A percentile compares a stretch with the other conserved stretches of the same genome.
Evolutionary conservation across 2,113 vertebrate species (phyloP).

Genomic region (Pyxicephalus adspersus): DNA sequence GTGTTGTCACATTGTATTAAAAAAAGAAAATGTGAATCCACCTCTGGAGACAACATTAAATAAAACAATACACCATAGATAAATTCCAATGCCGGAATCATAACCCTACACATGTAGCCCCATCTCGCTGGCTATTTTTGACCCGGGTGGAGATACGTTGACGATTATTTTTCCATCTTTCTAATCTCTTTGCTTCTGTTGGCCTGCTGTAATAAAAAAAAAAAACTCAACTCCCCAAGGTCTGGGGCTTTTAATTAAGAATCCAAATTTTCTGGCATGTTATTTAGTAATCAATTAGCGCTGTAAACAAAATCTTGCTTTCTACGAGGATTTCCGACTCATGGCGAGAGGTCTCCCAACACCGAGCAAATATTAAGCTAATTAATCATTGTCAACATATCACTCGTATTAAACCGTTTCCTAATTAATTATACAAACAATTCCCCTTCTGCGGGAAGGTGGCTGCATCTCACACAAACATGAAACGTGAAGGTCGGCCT

Average conservation of each 20-base stretch:
- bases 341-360: slow-evolving; percentile 58
- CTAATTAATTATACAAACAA: slow-evolving; percentile 62
- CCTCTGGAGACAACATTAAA: no score
- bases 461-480: slow-evolving; percentile 49
- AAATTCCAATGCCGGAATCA: no score
- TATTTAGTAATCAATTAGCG: slow-evolving; percentile 55
- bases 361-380: slow-evolving; percentile 74
- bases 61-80: no score
- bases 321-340: slow-evolving; percentile 70
- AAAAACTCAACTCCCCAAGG: no score
- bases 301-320: slow-evolving; percentile 69
- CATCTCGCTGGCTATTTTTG: no score
- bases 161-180: no score
- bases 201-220: no score
- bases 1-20: no score
- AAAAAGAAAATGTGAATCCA: no score
- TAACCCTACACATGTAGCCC: no score
- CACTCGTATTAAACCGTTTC: slow-evolving; percentile 65
- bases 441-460: slow-evolving; percentile 52
- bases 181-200: no score
- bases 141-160: no score
- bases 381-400: slow-evolving; percentile 72
- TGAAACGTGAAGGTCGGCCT: slow-evolving; percentile 69
- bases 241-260: slow-evolving; percentile 12
- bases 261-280: slow-evolving; percentile 10